Base-by-base conservation (phyloP, 2,113 vertebrate species). In the Dermatemys mawii region DNA sequence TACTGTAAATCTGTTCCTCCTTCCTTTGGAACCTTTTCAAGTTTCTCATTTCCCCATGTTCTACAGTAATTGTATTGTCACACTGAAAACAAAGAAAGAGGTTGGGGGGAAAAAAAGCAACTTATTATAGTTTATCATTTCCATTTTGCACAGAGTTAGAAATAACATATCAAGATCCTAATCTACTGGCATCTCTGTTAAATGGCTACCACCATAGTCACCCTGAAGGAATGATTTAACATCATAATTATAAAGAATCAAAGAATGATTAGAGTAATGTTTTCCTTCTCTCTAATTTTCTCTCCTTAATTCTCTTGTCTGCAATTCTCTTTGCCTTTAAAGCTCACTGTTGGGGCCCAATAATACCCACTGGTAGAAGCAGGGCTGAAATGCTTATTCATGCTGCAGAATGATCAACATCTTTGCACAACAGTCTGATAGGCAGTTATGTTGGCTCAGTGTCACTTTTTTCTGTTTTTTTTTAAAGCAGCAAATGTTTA, bases 191-290 rank as follows among this genome's bases (percentile, higher is more conserved):
- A 57, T 94, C 91, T 94, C 49, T 53, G 35, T 84, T 83, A 63
- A 91, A 87, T 11, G 67, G 27, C 13, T 94, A 78, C 50, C 55
- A 83, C 35, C 2, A 17, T 78, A 88, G 92, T 90, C 75, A 87
- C 53, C 87, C 93, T 92, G 90, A 96, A 96, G 87, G 84, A 97
- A 89, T 94, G 54, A 96, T 92, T 96, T 90, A 95, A 49, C 16
- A 75, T 84, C 57, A 73, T 93, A 94, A 97, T 96, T 97, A 85
- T 86, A 93, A 95, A 46, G 81, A 93, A 84, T 93, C 93, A 89
- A 75, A 95, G 87, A 96, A 92, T 95, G 35, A 97, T 87, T 97
- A 93, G 92, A 88, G 76, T 26, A 84, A 48, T 87, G 78, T 6
- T 87, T 95, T 85, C 19, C 16, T 79, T 90, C n/a, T 51, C 13